Evolutionary conservation across 1,140 invertebrate species (phyloP).

Genomic region (Drosophila sechellia): DNA sequence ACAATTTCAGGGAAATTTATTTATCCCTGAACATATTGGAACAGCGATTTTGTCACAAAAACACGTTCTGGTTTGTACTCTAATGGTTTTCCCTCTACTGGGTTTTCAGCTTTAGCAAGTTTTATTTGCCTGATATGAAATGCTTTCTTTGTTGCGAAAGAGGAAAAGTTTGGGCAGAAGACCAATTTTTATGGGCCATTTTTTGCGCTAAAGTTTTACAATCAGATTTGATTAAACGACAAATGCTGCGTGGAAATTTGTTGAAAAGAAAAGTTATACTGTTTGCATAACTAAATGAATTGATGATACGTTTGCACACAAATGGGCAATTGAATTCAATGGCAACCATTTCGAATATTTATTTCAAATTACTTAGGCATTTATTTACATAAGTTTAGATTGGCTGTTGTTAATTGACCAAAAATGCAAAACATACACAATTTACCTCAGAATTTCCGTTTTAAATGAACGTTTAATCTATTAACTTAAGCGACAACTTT

Average conservation of each 20-base stretch:
- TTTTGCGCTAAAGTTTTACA: conserved; percentile 57
- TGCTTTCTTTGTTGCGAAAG: conserved; percentile 4
- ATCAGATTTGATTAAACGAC: conserved; percentile 51
- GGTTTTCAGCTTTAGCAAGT: conserved; percentile 8
- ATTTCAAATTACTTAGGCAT: no score
- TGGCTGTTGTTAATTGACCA: not conserved
- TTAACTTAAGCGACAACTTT: not conserved
- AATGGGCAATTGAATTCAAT: not conserved
- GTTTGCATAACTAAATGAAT: conserved; percentile 2
- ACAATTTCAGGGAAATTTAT: conserved; percentile 33
- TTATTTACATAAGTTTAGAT: no score
- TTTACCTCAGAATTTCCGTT: not conserved
- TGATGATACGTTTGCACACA: not conserved
- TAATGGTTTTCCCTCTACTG: conserved; percentile 12
- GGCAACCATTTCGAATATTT: not conserved
- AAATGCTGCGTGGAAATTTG: conserved; percentile 24
- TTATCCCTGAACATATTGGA: conserved; percentile 30
- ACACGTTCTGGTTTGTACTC: conserved; percentile 15
- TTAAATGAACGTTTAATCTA: not conserved
- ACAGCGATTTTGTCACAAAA: conserved; percentile 33
- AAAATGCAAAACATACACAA: not conserved
- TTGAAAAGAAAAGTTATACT: conserved; percentile 15
- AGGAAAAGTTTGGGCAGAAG: conserved; percentile 2
- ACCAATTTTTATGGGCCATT: conserved; percentile 36
- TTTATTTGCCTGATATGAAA: not conserved